These are phyloP conservation scores for Sebastiscus tertius DNA, from an alignment of 2,797 vertebrate genomes.

Conservation along the genomic window DNA sequence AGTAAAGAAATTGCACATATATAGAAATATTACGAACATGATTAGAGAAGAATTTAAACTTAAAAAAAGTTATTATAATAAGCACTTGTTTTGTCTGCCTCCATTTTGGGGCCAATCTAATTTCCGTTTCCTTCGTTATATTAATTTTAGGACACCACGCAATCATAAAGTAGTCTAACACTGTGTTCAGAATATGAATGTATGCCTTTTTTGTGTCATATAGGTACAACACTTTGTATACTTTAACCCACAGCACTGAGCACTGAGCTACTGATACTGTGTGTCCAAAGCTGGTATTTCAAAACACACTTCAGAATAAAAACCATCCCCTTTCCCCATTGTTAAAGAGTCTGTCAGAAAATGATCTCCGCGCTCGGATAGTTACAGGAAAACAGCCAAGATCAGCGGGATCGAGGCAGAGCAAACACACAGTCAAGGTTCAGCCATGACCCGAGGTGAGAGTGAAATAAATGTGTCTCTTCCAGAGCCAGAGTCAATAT, in stretches of 20 bases:
- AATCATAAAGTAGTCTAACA: slow-evolving; percentile 53
- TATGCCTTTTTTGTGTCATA: slow-evolving; percentile 37
- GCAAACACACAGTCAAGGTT: slow-evolving; percentile 53
- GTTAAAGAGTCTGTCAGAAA: slow-evolving; percentile 19
- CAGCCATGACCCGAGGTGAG: slow-evolving; percentile 63
- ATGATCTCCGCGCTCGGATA: slow-evolving; percentile 2
- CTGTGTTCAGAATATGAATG: slow-evolving; percentile 44
- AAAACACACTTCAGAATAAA: slow-evolving; percentile 24
- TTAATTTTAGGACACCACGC: background rate
- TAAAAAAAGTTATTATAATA: background rate
- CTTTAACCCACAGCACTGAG: background rate
- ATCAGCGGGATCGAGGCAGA: slow-evolving; percentile 47
- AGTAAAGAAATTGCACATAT: slow-evolving; percentile 21
- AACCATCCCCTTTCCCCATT: background rate
- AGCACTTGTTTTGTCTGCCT: slow-evolving; percentile 14
- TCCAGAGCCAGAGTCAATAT: slow-evolving; percentile 70
- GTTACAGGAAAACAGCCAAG: slow-evolving; percentile 41
- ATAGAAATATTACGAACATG: background rate
- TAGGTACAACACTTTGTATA: background rate
- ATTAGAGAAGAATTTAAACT: background rate
- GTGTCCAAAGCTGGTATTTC: slow-evolving; percentile 4
- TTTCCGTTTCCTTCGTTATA: background rate
- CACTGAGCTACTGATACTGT: background rate
- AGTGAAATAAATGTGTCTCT: slow-evolving; percentile 57
- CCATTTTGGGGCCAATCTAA: background rate